Evolutionary conservation across 1,140 invertebrate genomes (phyloP), one percentile per base, ranked within the genome.

Genomic region (Tenebrio molitor): DNA sequence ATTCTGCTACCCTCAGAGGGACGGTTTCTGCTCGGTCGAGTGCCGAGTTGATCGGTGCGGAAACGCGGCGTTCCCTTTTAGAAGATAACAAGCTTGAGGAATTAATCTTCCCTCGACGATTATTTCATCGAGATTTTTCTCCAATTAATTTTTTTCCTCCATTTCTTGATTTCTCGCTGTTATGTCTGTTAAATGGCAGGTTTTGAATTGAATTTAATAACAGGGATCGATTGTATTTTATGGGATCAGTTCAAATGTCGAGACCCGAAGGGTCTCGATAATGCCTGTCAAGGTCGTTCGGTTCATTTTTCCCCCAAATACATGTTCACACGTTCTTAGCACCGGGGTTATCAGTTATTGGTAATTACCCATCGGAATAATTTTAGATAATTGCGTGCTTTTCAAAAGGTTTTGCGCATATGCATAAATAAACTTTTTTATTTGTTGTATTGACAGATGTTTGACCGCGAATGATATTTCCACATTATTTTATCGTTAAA

Each of bases 171-270:
- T 12, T 4, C n/a, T 58, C 23, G 50, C n/a, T 58, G 19, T 25
- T 58, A 12, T 58, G 44, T 46, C n/a, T n/a, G 12, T 19, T 33
- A 39, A 12, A 12, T n/a, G 36, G 8, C 12, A 3, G 2, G 12
- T 29, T 29, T 29, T 29, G 12, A 14, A 58, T 4, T 58, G 23
- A 25, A 29, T 58, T 58, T 58, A 25, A 58, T 58, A 58, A 58
- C 23, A 2, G 50, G 50, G 50, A 29, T 33, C 50, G 50, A 58
- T 29, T 58, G 64, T 66, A 23, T 66, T 66, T 66, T 42, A 66
- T 44, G 64, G 36, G 42, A 44, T 23, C 36, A 44, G 64, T 66
- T 66, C 64, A 66, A 66, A 66, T 66, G 64, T 66, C 64, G 36
- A 66, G 64, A 21, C 19, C 64, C 36, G 19, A 44, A 66, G 42